Evolutionary conservation across 1,140 invertebrate genomes (phyloP).

Genomic region (Lepeophtheirus salmonis): DNA sequence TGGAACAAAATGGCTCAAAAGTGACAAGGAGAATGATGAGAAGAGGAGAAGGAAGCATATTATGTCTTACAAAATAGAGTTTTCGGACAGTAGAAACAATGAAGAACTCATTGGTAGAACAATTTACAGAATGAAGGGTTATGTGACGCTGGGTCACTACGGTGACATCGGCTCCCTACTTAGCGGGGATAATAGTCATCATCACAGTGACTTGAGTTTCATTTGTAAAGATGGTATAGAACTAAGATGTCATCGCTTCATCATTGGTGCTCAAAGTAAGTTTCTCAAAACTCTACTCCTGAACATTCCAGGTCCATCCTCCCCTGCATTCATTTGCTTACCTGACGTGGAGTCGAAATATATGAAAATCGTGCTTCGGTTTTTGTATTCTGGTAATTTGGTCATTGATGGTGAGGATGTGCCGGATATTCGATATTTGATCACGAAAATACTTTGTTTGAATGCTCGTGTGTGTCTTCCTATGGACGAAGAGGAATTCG

Average conservation of each 20-base stretch:
- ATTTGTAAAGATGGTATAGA: not conserved
- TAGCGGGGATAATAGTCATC: not conserved
- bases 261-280: slow-evolving; percentile 4
- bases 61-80: no score
- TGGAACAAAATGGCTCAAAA: no score
- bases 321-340: not conserved
- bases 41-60: no score
- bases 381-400: not conserved
- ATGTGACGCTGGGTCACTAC: not conserved
- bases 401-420: not conserved
- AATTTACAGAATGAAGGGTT: no score
- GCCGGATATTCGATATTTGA: not conserved
- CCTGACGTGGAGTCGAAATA: not conserved
- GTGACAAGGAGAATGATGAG: no score
- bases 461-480: not conserved
- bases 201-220: slow-evolving; percentile 1
- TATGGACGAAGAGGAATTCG: not conserved
- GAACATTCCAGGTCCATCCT: not conserved
- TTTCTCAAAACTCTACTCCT: slow-evolving; percentile 1
- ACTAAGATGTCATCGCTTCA: slow-evolving; percentile 1
- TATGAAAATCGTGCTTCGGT: slow-evolving; percentile 10
- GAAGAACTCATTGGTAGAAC: no score
- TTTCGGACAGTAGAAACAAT: no score
- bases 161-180: not conserved
- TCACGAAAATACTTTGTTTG: not conserved